These are phyloP conservation scores for Eilema caniola DNA, from an alignment of 2,888 invertebrate species.

Conservation along the genomic window DNA sequence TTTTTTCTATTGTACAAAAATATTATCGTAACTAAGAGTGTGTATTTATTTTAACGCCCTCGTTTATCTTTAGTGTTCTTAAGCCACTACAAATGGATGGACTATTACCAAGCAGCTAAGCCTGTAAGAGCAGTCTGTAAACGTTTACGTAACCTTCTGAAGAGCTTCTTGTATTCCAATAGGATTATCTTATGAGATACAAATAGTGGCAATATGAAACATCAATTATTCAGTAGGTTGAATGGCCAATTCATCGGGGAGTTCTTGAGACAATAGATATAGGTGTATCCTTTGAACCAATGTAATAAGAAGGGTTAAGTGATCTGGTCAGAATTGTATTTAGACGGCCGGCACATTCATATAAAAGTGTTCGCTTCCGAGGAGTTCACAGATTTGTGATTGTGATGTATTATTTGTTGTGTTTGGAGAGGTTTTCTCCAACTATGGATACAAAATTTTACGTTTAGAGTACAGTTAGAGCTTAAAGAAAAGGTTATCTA, in stretches of 20 bases:
- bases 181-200: not conserved
- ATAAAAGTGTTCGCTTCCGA: no score
- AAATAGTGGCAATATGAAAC: not conserved
- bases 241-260: not conserved
- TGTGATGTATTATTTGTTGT: no score
- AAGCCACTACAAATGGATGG: not conserved
- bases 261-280: not conserved
- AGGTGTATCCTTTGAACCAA: not conserved
- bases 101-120: not conserved
- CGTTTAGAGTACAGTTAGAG: no score
- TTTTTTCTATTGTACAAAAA: not conserved
- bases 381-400: no score
- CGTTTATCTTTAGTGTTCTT: not conserved
- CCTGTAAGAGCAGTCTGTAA: not conserved
- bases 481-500: no score
- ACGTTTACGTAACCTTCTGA: constrained; percentile 18
- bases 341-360: no score
- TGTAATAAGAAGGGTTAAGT: not conserved
- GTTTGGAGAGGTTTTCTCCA: no score
- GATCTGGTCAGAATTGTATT: no score
- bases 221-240: not conserved
- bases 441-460: no score
- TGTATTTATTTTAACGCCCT: not conserved
- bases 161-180: not conserved
- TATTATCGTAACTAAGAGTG: not conserved